These are phyloP conservation scores for Bungarus multicinctus DNA, from an alignment of 2,113 vertebrate species.

Conservation along the genomic window DNA sequence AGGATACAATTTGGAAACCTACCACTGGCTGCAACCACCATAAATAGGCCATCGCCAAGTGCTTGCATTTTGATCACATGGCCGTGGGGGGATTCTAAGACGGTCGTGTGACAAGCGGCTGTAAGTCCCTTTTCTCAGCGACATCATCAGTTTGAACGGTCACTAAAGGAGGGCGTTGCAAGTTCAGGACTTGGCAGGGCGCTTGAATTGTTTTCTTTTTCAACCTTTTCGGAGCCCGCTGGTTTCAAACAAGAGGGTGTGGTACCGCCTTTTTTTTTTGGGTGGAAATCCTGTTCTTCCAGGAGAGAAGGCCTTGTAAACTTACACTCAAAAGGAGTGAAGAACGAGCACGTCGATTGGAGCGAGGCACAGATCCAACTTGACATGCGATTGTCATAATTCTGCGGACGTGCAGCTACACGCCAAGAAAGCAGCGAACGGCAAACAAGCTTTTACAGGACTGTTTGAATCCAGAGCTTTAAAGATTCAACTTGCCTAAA, in stretches of 20 bases:
- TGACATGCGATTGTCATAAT: conserved; percentile 47
- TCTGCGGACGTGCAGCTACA: conserved; percentile 45
- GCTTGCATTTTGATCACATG: too few species aligned
- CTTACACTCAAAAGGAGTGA: conserved; percentile 43
- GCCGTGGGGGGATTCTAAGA: rapidly evolving
- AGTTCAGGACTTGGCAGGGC: too few species aligned
- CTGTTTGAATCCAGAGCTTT: background rate
- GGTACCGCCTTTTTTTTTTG: conserved; percentile 20
- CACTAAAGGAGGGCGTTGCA: too few species aligned
- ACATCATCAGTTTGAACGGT: background rate
- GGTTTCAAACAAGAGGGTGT: conserved; percentile 42
- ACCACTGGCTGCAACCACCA: too few species aligned
- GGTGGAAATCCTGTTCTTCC: conserved; percentile 39
- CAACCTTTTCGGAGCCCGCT: background rate
- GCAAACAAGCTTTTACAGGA: background rate
- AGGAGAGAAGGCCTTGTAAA: conserved; percentile 38
- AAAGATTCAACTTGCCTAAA: background rate
- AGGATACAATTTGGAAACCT: too few species aligned
- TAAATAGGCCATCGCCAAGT: too few species aligned
- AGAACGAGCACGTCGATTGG: conserved; percentile 22
- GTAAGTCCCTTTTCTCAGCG: too few species aligned
- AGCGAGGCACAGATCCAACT: conserved; percentile 42
- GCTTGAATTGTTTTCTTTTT: background rate
- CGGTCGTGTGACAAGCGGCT: too few species aligned
- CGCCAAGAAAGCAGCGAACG: conserved; percentile 35